Evolutionary conservation across 1,140 invertebrate genomes (phyloP), one percentile per base, ranked within the genome.

Genomic region (Ceratoteleas bidentatus): DNA sequence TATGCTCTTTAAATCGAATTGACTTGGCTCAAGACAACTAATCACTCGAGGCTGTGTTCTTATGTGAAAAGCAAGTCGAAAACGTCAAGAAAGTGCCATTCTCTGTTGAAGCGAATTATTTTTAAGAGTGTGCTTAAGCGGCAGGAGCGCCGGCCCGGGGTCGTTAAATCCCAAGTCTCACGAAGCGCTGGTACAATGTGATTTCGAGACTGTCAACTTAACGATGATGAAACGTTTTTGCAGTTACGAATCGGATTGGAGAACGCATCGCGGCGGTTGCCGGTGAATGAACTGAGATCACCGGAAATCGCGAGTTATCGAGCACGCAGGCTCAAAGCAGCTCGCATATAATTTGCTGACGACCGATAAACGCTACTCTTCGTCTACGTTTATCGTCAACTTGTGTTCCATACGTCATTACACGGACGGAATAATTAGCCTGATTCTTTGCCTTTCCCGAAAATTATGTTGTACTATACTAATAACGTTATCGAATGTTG

Each of bases 231-330:
- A 70, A 60, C 65, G 15, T 47, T 57, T 75, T 60, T 53, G 16
- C 13, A 11, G 32, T 43, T 11, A 62, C 49, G 73, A 77, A 80
- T 77, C 68, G 10, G 40, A 76, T 60, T 64, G 11, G 38, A 73
- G 69, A 69, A 70, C 62, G 34, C 72, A 78, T 77, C 56, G 38
- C 58, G 15, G 47, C 56, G 57, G 62, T 73, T 50, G 43, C 58
- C 84, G 76, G 76, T 85, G 79, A 85, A 85, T 69, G 76, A 85
- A 80, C 80, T 45, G 66, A 77, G 83, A 85, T 83, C 74, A 81
- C 80, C 82, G 84, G 84, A 85, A 85, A 80, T 84, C 72, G 80
- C 82, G 74, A 84, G 82, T 85, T 85, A 85, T 84, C 84, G 75
- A 82, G 64, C 69, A 73, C 78, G 74, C 82, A 83, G 76, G 65